Base-by-base conservation (phyloP, 35 echinoderm and acorn worm species). In the Stichopus chloronotus region DNA sequence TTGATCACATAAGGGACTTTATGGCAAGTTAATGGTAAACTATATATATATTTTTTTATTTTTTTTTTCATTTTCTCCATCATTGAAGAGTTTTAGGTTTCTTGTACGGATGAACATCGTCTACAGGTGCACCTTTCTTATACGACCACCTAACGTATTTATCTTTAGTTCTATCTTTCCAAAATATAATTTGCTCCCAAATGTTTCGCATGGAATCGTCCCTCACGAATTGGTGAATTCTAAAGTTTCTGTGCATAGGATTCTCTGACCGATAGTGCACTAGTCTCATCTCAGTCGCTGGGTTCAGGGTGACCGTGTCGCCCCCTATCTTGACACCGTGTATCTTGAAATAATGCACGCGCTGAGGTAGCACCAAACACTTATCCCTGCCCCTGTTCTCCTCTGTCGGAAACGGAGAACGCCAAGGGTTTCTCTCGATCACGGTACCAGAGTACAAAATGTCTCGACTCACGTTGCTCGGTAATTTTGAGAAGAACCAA, bases 261-360 rank as follows among this genome's bases (percentile, higher is more conserved):
- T 98, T 98, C 24, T 95, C 94, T 43, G 92, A 94, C 58, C 96
- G 92, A 71, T 98, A 98, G 63, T 98, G 96, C 9, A 91, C 94
- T 25, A 98, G 91, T 24, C 96, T 90, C 54, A 98, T 65, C 24
- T 98, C 96, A 79, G 76, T 81, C 54, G 88, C 68, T n/a, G 96
- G 96, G 79, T 98, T 86, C 53, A 98, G 74, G 0, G 96, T 96
- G 3, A 94, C 30, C 9, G 92, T 98, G 21, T 98, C 94, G 9
- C 96, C 94, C 57, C 96, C 96, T 7, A 98, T 60, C 88, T 98
- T 98, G 4, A 98, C 91, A 14, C 92, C 94, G 71, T 98, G 96
- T 9, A 98, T 98, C 83, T 98, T 98, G 76, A 90, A 98, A 87
- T 98, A 95, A 83, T 98, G 96, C 4, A 98, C 91, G 22, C 88